phyloP scores from a whole-genome alignment of 2,888 invertebrate species.

The Apoderus coryli region DNA sequence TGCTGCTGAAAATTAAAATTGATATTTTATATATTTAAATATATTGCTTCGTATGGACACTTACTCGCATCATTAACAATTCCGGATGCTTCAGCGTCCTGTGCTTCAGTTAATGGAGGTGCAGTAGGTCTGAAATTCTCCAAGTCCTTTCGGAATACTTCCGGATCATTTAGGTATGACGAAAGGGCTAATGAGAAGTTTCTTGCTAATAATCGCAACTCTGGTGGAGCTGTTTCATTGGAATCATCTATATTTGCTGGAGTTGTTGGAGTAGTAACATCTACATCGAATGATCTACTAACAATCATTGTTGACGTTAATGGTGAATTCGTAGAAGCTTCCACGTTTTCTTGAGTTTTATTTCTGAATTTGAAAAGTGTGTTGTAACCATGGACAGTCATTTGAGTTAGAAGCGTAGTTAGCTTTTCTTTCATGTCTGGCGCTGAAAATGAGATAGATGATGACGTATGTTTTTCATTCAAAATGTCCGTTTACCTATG shows the following conservation, averaged over 20 bases:
- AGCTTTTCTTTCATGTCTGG: conserved; percentile 32
- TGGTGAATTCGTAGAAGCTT: too few species aligned
- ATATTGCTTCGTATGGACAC: too few species aligned
- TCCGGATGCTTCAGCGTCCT: conserved; percentile 20
- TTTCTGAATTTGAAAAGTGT: conserved; percentile 29
- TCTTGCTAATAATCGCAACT: conserved; percentile 65
- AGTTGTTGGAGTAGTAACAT: too few species aligned
- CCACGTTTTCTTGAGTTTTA: too few species aligned
- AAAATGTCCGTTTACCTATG: conserved; percentile 17
- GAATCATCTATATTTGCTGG: too few species aligned
- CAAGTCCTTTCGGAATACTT: conserved; percentile 61
- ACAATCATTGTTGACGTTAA: too few species aligned
- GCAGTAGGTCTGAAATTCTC: conserved; percentile 68
- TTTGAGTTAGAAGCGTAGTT: conserved; percentile 47
- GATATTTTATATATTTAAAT: neutral
- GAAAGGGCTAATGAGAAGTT: conserved; percentile 73
- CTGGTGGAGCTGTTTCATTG: conserved; percentile 35
- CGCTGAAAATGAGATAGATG: too few species aligned
- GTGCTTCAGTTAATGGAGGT: conserved; percentile 37
- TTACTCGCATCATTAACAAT: too few species aligned
- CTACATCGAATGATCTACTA: too few species aligned
- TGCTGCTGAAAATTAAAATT: neutral
- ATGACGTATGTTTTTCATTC: conserved; percentile 24
- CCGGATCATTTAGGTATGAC: conserved; percentile 69
- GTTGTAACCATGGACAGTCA: conserved; percentile 49